phyloP scores from a whole-genome alignment of 1,140 invertebrate species.

The Stratiolaelaps scimitus region DNA sequence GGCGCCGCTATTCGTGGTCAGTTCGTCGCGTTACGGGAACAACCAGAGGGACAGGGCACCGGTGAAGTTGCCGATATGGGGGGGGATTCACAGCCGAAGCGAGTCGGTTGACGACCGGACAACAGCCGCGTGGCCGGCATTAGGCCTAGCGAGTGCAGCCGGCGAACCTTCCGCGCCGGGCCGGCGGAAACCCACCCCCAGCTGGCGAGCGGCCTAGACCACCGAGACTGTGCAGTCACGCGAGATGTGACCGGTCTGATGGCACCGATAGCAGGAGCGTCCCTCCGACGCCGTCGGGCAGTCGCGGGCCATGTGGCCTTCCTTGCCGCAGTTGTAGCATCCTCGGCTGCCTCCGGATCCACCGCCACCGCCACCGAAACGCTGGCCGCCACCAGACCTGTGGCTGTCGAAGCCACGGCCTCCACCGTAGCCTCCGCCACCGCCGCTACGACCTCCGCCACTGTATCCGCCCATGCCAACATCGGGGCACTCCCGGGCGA shows the following conservation, averaged over 20 bases:
- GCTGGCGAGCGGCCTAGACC: constrained; percentile 4
- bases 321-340: constrained; percentile 75
- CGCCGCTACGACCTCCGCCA: constrained; percentile 42
- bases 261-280: constrained; percentile 33
- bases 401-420: constrained; percentile 36
- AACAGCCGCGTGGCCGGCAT: too few species aligned
- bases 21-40: too few species aligned
- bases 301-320: constrained; percentile 75
- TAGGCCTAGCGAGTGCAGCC: too few species aligned
- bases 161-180: too few species aligned
- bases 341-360: constrained; percentile 53
- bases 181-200: too few species aligned
- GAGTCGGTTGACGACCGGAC: too few species aligned
- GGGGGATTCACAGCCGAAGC: too few species aligned
- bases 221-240: constrained; percentile 35
- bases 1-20: too few species aligned
- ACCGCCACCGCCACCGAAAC: constrained; percentile 34
- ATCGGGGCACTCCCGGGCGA: constrained; percentile 66
- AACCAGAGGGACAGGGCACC: too few species aligned
- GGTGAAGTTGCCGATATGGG: too few species aligned
- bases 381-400: constrained; percentile 34
- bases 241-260: constrained; percentile 36
- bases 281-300: constrained; percentile 42
- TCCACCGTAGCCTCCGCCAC: constrained; percentile 33
- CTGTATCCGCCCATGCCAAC: constrained; percentile 48